These are phyloP conservation scores for Drosophila subquinaria DNA, from an alignment of 2,888 invertebrate genomes.

Conservation along the genomic window DNA sequence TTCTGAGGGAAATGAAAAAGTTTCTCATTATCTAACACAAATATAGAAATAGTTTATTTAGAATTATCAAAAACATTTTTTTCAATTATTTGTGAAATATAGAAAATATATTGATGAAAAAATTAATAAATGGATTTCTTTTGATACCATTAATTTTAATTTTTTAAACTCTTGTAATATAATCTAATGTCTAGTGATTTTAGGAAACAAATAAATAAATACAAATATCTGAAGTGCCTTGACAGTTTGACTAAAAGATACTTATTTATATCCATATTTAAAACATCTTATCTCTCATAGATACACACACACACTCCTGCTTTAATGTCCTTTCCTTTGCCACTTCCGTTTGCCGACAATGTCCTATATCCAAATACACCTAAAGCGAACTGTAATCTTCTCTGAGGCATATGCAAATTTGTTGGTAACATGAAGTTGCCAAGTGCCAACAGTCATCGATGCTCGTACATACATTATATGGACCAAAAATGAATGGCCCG, in stretches of 20 bases:
- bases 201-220: too few species aligned
- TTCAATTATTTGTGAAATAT: too few species aligned
- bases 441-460: conserved; percentile 40
- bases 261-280: neutral
- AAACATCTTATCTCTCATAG: neutral
- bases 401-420: conserved; percentile 50
- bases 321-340: neutral
- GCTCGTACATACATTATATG: conserved; percentile 49
- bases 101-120: too few species aligned
- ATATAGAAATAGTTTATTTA: too few species aligned
- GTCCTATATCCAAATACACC: conserved; percentile 18
- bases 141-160: too few species aligned
- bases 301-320: neutral
- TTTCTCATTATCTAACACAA: neutral
- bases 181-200: too few species aligned
- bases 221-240: neutral
- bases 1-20: rapidly evolving
- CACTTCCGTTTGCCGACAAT: neutral
- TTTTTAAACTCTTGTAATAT: too few species aligned
- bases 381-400: conserved; percentile 37
- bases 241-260: neutral
- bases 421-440: conserved; percentile 42
- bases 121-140: too few species aligned
- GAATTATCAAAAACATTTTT: too few species aligned
- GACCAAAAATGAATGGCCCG: conserved; percentile 39